Evolutionary conservation across 2,888 invertebrate species (phyloP).

Genomic region (Anaspis maculata): DNA sequence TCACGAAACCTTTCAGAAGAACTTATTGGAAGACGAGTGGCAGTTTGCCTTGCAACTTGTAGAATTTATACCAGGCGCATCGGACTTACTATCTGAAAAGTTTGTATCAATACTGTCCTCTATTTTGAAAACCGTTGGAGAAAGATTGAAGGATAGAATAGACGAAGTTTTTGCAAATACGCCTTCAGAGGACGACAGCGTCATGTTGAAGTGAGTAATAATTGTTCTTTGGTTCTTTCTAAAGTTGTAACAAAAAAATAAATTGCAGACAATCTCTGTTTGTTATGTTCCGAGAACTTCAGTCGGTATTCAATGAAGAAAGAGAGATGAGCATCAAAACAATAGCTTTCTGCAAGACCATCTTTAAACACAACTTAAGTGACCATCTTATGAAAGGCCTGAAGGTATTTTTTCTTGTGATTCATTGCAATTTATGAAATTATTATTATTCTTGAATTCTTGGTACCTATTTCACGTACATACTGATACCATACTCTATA

Average conservation of each 20-base stretch:
- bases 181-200: conserved; percentile 31
- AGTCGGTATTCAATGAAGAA: conserved; percentile 68
- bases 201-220: conserved; percentile 26
- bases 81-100: conserved; percentile 62
- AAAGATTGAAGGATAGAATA: conserved; percentile 42
- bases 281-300: conserved; percentile 67
- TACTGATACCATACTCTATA: too few relatives aligned
- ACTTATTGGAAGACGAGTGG: conserved; percentile 82
- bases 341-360: conserved; percentile 70
- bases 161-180: conserved; percentile 36
- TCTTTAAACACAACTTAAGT: conserved; percentile 37
- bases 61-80: conserved; percentile 67
- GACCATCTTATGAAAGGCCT: conserved; percentile 13
- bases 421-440: too few relatives aligned
- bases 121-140: conserved; percentile 43
- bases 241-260: too few relatives aligned
- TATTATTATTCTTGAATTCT: too few relatives aligned
- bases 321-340: conserved; percentile 74
- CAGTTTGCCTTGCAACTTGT: conserved; percentile 72
- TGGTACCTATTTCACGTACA: too few relatives aligned
- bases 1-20: conserved; percentile 58
- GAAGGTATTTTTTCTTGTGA: too few relatives aligned
- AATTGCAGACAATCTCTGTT: conserved; percentile 50
- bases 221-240: neutral
- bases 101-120: conserved; percentile 56